Evolutionary conservation across 2,113 vertebrate genomes (phyloP).

Genomic region (Microcebus jonahi): DNA sequence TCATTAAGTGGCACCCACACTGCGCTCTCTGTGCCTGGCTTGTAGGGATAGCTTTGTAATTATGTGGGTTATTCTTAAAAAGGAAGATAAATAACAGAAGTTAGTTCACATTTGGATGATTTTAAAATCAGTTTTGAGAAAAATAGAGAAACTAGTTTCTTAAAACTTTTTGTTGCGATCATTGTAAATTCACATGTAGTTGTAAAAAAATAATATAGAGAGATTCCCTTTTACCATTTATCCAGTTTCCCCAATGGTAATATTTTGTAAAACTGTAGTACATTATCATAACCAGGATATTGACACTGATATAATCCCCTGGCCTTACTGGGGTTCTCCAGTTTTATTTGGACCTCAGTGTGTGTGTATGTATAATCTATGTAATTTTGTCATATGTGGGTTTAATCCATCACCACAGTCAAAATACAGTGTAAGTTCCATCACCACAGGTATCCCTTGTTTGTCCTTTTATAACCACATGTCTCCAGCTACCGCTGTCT

Average conservation of each 20-base stretch:
- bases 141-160: not conserved
- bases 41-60: constrained; percentile 22
- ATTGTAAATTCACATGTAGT: not conserved
- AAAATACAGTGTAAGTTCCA: not conserved
- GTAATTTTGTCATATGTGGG: not conserved
- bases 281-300: not conserved
- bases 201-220: not conserved
- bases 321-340: not conserved
- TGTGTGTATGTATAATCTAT: not conserved
- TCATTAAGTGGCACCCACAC: not conserved
- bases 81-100: not conserved
- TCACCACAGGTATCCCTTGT: not conserved
- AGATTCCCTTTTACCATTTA: not conserved
- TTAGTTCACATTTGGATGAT: not conserved
- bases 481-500: accelerated
- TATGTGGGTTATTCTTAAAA: not conserved
- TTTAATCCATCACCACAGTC: not conserved
- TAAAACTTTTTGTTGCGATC: not conserved
- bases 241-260: not conserved
- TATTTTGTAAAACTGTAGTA: not conserved
- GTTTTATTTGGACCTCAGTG: not conserved
- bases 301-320: not conserved
- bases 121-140: constrained; percentile 26
- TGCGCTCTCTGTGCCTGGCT: not conserved
- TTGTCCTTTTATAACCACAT: not conserved